phyloP scores from a whole-genome alignment of 2,797 vertebrate species.

The Scolopax rusticola region DNA sequence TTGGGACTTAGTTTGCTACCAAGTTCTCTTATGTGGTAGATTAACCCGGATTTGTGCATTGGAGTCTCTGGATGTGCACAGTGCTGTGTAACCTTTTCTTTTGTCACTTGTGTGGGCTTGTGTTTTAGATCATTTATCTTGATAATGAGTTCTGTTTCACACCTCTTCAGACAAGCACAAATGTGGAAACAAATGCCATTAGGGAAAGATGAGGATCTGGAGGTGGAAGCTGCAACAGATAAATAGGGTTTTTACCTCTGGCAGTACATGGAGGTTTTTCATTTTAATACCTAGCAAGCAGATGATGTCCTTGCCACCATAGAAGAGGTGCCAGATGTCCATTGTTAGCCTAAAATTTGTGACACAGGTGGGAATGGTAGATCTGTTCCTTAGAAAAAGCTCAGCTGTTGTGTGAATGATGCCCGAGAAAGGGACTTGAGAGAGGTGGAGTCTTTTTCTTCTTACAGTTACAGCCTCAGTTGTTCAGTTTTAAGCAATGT shows the following conservation, averaged over 20 bases:
- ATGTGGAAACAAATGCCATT: constrained; percentile 7
- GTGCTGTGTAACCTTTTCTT: background rate
- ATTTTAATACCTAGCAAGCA: background rate
- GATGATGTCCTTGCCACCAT: background rate
- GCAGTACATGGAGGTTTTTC: background rate
- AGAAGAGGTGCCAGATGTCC: background rate
- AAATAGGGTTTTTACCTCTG: background rate
- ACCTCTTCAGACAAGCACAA: constrained; percentile 20
- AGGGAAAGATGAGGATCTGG: background rate
- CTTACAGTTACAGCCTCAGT: background rate
- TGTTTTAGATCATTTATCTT: constrained; percentile 34
- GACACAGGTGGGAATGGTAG: background rate
- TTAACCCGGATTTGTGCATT: background rate
- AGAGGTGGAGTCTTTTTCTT: background rate
- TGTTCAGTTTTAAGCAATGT: background rate
- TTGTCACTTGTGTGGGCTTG: background rate
- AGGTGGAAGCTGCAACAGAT: background rate
- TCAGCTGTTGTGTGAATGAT: background rate
- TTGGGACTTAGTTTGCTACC: background rate
- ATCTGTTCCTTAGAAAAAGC: background rate
- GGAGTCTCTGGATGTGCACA: background rate
- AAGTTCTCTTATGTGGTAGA: background rate
- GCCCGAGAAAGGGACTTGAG: background rate
- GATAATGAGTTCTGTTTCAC: constrained; percentile 42
- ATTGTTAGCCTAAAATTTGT: background rate